Evolutionary conservation across 2,888 invertebrate genomes (phyloP).

Genomic region (Acanthopleura granulata): DNA sequence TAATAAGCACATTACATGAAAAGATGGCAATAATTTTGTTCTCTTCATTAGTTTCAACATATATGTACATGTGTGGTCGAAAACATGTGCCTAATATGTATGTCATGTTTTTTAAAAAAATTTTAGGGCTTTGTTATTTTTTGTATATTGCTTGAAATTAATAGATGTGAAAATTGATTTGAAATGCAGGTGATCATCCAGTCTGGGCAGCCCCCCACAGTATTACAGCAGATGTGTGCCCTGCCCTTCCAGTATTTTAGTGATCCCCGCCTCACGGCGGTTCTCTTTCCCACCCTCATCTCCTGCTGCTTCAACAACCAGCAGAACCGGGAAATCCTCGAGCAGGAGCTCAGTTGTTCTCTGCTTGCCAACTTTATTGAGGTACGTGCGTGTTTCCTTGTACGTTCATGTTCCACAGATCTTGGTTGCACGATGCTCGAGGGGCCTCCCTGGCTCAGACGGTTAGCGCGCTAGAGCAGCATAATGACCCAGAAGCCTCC

Average conservation of each 20-base stretch:
- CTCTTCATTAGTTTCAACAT: too few species aligned
- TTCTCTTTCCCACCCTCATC: constrained; percentile 85
- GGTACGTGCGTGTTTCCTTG: constrained; percentile 55
- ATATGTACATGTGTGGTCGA: too few species aligned
- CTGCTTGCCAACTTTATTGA: constrained; percentile 71
- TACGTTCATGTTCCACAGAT: too few species aligned
- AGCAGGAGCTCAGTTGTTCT: constrained; percentile 76
- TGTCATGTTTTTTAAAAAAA: too few species aligned
- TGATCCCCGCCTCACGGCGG: constrained; percentile 78
- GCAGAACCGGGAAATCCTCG: constrained; percentile 81
- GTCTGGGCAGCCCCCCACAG: constrained; percentile 82
- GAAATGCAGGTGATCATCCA: constrained; percentile 78
- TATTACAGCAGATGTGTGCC: constrained; percentile 85
- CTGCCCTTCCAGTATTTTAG: constrained; percentile 89
- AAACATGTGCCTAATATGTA: too few species aligned
- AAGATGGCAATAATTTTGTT: too few species aligned
- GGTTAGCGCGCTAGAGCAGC: too few species aligned
- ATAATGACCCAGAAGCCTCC: too few species aligned
- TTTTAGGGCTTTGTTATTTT: neutral
- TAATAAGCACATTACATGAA: too few species aligned
- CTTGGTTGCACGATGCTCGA: too few species aligned
- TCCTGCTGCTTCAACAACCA: constrained; percentile 79
- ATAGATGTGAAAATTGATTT: neutral
- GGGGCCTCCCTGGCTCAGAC: too few species aligned
- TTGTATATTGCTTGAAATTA: constrained; percentile 5